Percentiles rank a stretch among this genome's conserved stretches.
Evolutionary conservation across 2,797 vertebrate genomes (phyloP).

Genomic region (Myotis planiceps): DNA sequence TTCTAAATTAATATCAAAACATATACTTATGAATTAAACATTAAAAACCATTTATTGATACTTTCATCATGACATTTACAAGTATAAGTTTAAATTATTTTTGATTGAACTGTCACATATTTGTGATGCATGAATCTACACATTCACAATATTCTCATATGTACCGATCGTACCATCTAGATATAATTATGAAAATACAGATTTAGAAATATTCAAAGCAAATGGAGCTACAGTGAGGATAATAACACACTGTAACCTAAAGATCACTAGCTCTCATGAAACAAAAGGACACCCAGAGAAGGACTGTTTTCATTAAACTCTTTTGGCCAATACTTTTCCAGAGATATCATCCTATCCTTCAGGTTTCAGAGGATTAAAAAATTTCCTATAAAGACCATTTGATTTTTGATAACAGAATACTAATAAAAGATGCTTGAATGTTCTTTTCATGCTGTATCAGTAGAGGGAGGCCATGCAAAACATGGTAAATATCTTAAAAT

Average conservation of each 20-base stretch:
- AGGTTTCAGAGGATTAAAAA: constrained; percentile 37
- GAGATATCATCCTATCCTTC: constrained; percentile 50
- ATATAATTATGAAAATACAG: constrained; percentile 66
- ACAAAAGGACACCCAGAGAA: constrained; percentile 1
- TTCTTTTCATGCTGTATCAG: constrained; percentile 24
- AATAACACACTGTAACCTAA: neutral
- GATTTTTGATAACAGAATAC: neutral
- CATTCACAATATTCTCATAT: constrained; percentile 56
- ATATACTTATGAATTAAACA: constrained; percentile 89
- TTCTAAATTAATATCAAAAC: constrained; percentile 90
- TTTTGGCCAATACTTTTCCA: constrained; percentile 33
- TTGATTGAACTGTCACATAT: constrained; percentile 80
- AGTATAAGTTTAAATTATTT: constrained; percentile 80
- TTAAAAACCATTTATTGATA: constrained; percentile 87
- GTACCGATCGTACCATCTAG: constrained; percentile 41
- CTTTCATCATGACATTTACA: constrained; percentile 83
- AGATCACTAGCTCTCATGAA: constrained; percentile 43
- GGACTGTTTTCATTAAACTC: constrained; percentile 47
- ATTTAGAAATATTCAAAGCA: constrained; percentile 70
- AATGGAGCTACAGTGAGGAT: constrained; percentile 28
- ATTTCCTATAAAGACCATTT: neutral
- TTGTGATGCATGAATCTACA: constrained; percentile 71
- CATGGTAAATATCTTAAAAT: constrained; percentile 40
- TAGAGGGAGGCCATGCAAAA: constrained; percentile 36
- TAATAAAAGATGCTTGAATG: neutral